Base-by-base conservation (phyloP, 2,113 vertebrate species). In the Romanogobio albipinnatus region DNA sequence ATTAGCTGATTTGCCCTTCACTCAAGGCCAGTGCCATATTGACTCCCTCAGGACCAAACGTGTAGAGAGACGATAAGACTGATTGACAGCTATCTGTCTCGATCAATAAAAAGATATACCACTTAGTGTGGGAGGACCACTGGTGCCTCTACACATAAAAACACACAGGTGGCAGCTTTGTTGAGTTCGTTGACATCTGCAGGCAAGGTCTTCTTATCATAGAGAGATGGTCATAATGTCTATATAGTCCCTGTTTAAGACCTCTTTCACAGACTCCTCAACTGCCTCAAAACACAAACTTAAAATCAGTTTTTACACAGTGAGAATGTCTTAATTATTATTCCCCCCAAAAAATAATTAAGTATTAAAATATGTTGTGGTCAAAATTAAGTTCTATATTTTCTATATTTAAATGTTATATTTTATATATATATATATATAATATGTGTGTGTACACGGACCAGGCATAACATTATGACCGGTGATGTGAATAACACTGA, bases 11-110 rank as follows among this genome's bases (percentile, higher is more conserved):
- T 84, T 45, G 88, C 89, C 87, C n/a, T 71, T 85, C 85, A 90
- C 88, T 89, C 87, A 85, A 51, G 85, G 87, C 86, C 88, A 87
- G 82, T 51, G 70, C 83, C 49, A 75, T 88, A 90, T 90, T 88
- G 86, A 56, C 64, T 86, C 86, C 91, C 89, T 87, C 90, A 82
- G 87, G 91, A 84, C 82, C 88, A 90, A 91, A 87, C 90, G 87
- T 94, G 93, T 89, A 89, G 87, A 84, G 89, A 87, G 53, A 82
- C 89, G 93, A 95, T 95, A 94, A 94, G 91, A 93, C 90, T 93
- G 92, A 94, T 90, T 92, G 93, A 91, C 86, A 84, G 90, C 90
- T 92, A 92, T 92, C 89, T 91, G 89, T 88, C 86, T 83, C 83
- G 91, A 94, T 94, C 93, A 92, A 92, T 92, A 92, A 89, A 91